Percentiles rank a stretch among this genome's conserved stretches.
These are phyloP conservation scores for Pluvialis apricaria DNA, from an alignment of 2,113 vertebrate species.

Conservation along the genomic window DNA sequence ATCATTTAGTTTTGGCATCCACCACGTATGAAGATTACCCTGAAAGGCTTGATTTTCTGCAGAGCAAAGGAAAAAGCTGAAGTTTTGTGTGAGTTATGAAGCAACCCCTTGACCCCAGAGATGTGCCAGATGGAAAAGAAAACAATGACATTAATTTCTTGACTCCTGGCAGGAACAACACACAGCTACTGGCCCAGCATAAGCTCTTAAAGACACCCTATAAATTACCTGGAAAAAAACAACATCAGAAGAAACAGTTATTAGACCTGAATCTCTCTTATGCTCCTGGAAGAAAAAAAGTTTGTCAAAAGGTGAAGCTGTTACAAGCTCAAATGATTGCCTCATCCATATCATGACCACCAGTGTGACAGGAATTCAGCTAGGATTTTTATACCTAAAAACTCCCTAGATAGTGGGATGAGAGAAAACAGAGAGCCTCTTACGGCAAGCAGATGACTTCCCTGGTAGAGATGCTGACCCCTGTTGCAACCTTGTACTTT, in stretches of 20 bases:
- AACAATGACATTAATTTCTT: neutral
- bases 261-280: neutral
- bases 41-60: neutral
- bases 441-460: neutral
- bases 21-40: neutral
- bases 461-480: neutral
- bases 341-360: neutral
- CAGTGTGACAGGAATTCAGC: neutral
- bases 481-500: neutral
- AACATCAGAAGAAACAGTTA: neutral
- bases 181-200: neutral
- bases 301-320: neutral
- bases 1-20: neutral
- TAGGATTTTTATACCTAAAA: neutral
- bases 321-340: neutral
- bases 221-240: neutral
- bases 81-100: neutral
- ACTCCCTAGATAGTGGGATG: neutral
- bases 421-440: neutral
- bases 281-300: neutral
- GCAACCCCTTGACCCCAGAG: neutral
- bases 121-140: neutral
- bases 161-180: neutral
- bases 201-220: rapidly evolving
- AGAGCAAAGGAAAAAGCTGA: neutral